These are phyloP conservation scores for Gallinago solitaria DNA, from an alignment of 2,797 vertebrate genomes.

Conservation along the genomic window DNA sequence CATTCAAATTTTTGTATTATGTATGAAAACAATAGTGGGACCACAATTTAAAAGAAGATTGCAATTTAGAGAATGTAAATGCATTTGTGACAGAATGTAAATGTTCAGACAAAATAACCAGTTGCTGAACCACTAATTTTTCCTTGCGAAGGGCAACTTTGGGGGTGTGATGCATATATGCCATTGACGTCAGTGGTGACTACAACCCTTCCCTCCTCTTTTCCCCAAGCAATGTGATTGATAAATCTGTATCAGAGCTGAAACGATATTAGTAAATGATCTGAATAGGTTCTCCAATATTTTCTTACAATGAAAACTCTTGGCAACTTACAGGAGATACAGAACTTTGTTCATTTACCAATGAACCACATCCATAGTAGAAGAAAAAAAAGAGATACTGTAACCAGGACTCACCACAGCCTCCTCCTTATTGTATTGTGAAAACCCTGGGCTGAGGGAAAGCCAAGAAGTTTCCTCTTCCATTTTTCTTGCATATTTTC, in stretches of 20 bases:
- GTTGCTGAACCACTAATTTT: neutral
- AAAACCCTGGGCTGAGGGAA: neutral
- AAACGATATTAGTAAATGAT: neutral
- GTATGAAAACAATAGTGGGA: neutral
- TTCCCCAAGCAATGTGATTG: neutral
- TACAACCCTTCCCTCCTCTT: neutral
- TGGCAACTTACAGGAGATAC: neutral
- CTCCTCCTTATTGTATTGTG: neutral
- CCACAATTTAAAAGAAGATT: neutral
- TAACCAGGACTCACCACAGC: neutral
- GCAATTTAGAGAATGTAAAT: neutral
- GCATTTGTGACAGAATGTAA: neutral
- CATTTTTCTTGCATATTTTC: neutral
- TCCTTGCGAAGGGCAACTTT: neutral
- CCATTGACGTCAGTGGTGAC: neutral
- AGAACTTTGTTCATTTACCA: neutral
- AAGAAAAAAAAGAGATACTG: neutral
- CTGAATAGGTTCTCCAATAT: neutral
- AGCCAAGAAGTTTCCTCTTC: neutral
- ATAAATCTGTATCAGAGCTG: neutral
- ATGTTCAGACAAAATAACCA: neutral
- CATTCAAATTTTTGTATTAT: neutral
- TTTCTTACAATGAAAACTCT: neutral
- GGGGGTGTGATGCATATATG: neutral
- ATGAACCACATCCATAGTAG: neutral